These are phyloP conservation scores for Bombyx huttoni DNA, from an alignment of 2,888 invertebrate species.

Conservation along the genomic window DNA sequence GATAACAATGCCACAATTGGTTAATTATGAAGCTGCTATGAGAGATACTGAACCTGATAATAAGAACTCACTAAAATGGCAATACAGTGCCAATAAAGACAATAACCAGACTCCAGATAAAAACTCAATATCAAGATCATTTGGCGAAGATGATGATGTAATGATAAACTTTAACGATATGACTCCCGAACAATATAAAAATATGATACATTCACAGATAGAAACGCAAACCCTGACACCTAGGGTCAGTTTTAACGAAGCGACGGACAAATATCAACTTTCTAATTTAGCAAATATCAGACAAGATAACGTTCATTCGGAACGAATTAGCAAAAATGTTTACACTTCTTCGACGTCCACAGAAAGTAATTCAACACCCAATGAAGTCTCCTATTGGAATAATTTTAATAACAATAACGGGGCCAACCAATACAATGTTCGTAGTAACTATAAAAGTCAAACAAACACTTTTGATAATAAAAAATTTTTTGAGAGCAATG, in stretches of 20 bases:
- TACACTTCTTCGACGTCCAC: neutral
- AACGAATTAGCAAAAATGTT: neutral
- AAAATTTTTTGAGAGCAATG: neutral
- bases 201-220: conserved; percentile 44
- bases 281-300: conserved; percentile 5
- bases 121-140: conserved; percentile 57
- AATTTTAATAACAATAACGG: neutral
- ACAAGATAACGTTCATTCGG: neutral
- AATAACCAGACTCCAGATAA: conserved; percentile 37
- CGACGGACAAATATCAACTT: neutral
- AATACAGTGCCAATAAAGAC: conserved; percentile 49
- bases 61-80: conserved; percentile 56
- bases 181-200: conserved; percentile 53
- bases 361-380: neutral
- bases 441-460: neutral
- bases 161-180: conserved; percentile 59
- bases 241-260: conserved; percentile 9
- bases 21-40: conserved; percentile 51
- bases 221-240: conserved; percentile 6
- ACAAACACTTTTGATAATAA: neutral
- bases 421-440: neutral
- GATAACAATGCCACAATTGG: conserved; percentile 46
- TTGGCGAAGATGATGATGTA: conserved; percentile 47
- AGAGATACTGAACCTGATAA: conserved; percentile 47
- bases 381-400: neutral